phyloP scores from a whole-genome alignment of 2,888 invertebrate genomes.

The Hypena proboscidalis region DNA sequence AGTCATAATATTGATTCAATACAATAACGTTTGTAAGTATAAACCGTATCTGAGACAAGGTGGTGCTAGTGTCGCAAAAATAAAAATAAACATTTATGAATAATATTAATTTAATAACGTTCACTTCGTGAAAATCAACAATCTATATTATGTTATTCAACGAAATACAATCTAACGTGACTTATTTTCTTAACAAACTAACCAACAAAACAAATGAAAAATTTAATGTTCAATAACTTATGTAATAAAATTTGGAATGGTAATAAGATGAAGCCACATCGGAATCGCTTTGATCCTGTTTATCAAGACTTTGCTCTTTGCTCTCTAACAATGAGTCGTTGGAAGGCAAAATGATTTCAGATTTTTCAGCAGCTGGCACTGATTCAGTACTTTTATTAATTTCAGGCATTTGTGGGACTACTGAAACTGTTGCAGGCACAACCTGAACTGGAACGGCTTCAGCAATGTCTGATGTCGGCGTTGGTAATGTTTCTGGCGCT shows the following conservation, averaged over 20 bases:
- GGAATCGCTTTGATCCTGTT: slow-evolving; percentile 59
- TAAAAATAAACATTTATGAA: slow-evolving; percentile 4
- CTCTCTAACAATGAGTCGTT: slow-evolving; percentile 11
- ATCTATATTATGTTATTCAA: slow-evolving; percentile 10
- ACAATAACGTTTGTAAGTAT: not conserved
- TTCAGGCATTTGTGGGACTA: slow-evolving; percentile 35
- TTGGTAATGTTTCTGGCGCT: slow-evolving; percentile 34
- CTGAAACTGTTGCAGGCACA: slow-evolving; percentile 49
- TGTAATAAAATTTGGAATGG: slow-evolving; percentile 68
- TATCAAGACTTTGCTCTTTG: slow-evolving; percentile 38
- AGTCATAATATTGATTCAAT: not conserved
- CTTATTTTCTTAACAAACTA: slow-evolving; percentile 35
- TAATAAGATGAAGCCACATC: slow-evolving; percentile 77
- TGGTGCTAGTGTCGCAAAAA: slow-evolving; percentile 35
- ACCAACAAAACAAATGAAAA: slow-evolving; percentile 23
- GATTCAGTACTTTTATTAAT: slow-evolving; percentile 13
- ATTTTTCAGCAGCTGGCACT: slow-evolving; percentile 32
- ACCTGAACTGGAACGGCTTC: slow-evolving; percentile 44
- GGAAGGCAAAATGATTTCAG: slow-evolving; percentile 28
- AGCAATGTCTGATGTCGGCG: slow-evolving; percentile 42
- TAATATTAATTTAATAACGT: slow-evolving; percentile 19
- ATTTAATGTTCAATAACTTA: slow-evolving; percentile 45
- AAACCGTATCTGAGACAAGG: slow-evolving; percentile 14
- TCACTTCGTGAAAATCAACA: slow-evolving; percentile 28
- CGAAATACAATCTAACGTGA: slow-evolving; percentile 30